A percentile compares a stretch with the other conserved stretches of the same genome.
Conservation (phyloP, 2,797 vertebrate species). For the Acanthurus tractus region DNA sequence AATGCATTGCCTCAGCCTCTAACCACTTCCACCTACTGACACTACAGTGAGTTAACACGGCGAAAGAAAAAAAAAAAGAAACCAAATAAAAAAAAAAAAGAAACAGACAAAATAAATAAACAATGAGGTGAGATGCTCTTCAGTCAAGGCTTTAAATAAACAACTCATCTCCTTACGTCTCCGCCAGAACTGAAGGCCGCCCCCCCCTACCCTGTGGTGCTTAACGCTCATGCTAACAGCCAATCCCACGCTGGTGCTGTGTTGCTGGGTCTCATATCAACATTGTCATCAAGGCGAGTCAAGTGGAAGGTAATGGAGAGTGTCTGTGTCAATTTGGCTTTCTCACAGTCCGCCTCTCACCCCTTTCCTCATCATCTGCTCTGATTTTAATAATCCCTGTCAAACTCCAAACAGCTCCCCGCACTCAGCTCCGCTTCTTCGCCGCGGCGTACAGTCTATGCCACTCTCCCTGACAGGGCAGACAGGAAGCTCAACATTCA, state of each 20-base stretch:
- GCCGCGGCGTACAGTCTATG: conserved; percentile 83
- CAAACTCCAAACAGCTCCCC: conserved; percentile 94
- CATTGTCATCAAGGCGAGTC: conserved; percentile 92
- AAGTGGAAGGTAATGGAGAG: conserved; percentile 96
- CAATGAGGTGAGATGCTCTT: conserved; percentile 76
- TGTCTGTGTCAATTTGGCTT: conserved; percentile 98
- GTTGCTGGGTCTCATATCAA: conserved; percentile 88
- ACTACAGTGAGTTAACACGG: conserved; percentile 71
- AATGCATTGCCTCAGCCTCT: conserved; percentile 76
- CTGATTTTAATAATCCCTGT: conserved; percentile 99
- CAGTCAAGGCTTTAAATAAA: conserved; percentile 83
- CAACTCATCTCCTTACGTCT: conserved; percentile 77
- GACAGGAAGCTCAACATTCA: conserved; percentile 99
- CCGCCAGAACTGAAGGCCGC: conserved; percentile 49
- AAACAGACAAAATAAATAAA: conserved; percentile 73
- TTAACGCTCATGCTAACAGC: conserved; percentile 88
- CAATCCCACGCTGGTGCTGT: conserved; percentile 78
- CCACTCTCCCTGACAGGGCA: conserved; percentile 93
- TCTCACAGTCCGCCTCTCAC: conserved; percentile 90
- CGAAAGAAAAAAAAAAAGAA: conserved; percentile 58
- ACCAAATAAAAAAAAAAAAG: conserved; percentile 63
- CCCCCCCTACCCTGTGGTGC: conserved; percentile 75
- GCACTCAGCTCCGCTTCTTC: conserved; percentile 71
- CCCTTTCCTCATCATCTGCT: conserved; percentile 89
- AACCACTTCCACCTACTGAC: conserved; percentile 71